Base-by-base conservation (phyloP, 2,113 vertebrate genomes). In the Brachyistius frenatus region DNA sequence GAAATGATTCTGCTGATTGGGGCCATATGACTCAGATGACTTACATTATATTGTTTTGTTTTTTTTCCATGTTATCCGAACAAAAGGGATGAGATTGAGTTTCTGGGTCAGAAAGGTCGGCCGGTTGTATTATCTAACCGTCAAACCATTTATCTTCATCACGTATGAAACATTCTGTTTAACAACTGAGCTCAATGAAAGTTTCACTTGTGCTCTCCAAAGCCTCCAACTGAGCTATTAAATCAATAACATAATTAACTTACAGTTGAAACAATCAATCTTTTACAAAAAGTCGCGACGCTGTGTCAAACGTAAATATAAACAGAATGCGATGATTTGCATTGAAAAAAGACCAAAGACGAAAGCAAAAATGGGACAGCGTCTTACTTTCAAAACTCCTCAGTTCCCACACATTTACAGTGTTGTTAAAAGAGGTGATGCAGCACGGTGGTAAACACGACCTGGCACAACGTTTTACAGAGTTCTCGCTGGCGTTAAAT, bases 1-100 rank as follows among this genome's bases (percentile, higher is more conserved):
- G 46, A 65, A 83, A 57, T 3, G 15, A 62, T 81, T 11, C 2
- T n/a, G 4, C 50, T 76, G 13, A 75, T 81, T 62, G 23, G 11
- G 0, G 7, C 37, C 80, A 58, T 9, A 14, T 23, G 62, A 66
- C 39, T 49, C 66, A 66, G 2, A 66, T 56, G 70, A 80, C 5
- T 70, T 41, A 10, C 2, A 2, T 60, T 52, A 46, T 36, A 35
- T 35, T 54, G 30, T 66, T 78, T 23, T 23, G n/a, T 23, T 23
- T 66, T 67, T 47, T 64, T 65, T 71, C 30, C 16, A 7, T 0
- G 1, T 30, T 2, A 5, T 47, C 0, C 31, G 5, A n/a, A 62
- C 49, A 46, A 66, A 60, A 63, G 23, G 0, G 1, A n/a, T 5
- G 31, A 1, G 1, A 10, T 41, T 56, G 41, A 36, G 11, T 49